Evolutionary conservation across 2,113 vertebrate genomes (phyloP), one percentile per base, ranked within the genome.

Genomic region (Forbesichthys agassizii): DNA sequence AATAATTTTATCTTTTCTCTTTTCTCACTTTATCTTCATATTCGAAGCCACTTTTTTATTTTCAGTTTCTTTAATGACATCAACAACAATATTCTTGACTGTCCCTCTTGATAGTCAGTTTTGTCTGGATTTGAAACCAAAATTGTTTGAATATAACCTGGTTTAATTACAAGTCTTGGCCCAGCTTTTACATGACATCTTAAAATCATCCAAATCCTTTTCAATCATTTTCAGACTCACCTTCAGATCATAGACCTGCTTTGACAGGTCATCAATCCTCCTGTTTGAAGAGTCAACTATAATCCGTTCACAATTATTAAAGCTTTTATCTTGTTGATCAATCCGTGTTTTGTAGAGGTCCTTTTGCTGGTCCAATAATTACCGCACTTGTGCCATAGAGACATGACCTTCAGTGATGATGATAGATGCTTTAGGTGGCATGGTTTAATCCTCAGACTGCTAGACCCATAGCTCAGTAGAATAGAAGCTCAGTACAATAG

Each of bases 71-170:
- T 73, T 66, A 9, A 73, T 52, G 27, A 12, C 47, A 56, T 73
- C 54, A 18, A 56, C 2, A 56, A 56, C 16, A 56, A 56, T 56
- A 56, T 0, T 64, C 61, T 64, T 56, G 10, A 71, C 69, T 33
- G 61, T 33, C 61, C 56, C 27, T 69, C 67, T 57, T 52, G 54
- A 69, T 60, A 12, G 20, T 58, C 52, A 48, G 46, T 64, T 53
- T 64, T 64, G 53, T 64, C 61, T 64, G 69, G 63, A 42, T 27
- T 70, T 70, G 68, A 42, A 48, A 55, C 58, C 52, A 71, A 48
- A 33, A 16, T 64, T 71, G 49, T 5, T n/a, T 20, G 20, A 47
- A 62, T 70, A 60, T 54, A 33, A 46, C 47, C 49, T 63, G 68
- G 49, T 71, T 33, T 71, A 5, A 56, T 20, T 56, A 56, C 54